Conservation (phyloP, 2,113 vertebrate species). For the Hydrolagus affinis region DNA sequence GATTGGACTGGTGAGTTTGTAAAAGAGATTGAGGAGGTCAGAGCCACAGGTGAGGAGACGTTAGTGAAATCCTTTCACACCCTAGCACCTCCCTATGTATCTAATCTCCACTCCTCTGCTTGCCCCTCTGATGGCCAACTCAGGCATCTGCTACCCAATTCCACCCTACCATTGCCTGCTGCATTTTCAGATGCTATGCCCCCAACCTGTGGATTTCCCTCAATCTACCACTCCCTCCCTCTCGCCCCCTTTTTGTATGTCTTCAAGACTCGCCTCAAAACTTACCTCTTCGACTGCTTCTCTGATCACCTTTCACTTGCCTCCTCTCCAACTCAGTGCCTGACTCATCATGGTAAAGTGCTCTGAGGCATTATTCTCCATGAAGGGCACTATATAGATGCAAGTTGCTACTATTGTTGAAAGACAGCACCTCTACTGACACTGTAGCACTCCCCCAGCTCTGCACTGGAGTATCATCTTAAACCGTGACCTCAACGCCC, state of each 20-base stretch:
- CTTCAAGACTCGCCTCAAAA: neutral
- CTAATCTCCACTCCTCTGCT: neutral
- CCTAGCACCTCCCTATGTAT: too few relatives aligned
- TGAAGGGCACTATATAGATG: neutral
- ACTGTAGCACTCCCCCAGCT: too few relatives aligned
- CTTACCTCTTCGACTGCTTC: neutral
- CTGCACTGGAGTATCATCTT: too few relatives aligned
- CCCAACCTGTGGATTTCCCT: neutral
- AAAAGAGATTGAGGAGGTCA: too few relatives aligned
- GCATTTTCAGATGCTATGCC: neutral
- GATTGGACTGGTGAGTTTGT: too few relatives aligned
- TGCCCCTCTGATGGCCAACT: neutral
- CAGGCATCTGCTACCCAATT: neutral
- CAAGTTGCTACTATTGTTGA: neutral
- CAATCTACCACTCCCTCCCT: neutral
- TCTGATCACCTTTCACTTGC: neutral
- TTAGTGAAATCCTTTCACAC: too few relatives aligned
- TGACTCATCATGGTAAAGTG: too few relatives aligned
- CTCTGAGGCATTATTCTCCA: too few relatives aligned
- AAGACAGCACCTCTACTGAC: too few relatives aligned
- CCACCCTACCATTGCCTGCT: neutral
- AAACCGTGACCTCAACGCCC: too few relatives aligned
- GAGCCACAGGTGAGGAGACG: too few relatives aligned
- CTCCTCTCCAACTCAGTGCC: neutral
- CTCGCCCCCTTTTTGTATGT: too few relatives aligned